Percentiles rank a stretch among this genome's conserved stretches.
Evolutionary conservation across 1,140 invertebrate species (phyloP).

Genomic region (Zaprionus lachaisei): DNA sequence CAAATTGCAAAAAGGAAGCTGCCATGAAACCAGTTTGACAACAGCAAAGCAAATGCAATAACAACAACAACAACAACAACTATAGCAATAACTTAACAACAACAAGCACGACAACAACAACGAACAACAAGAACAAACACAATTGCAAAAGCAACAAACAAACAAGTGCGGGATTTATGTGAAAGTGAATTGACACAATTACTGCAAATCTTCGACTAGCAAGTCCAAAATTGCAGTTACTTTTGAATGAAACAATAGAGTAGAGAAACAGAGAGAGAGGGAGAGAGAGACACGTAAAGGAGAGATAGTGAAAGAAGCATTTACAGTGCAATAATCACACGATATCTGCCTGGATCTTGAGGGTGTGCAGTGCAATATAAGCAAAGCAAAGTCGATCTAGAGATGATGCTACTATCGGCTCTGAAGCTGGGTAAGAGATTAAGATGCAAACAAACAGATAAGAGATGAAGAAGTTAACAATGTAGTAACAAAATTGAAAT

Average conservation of each 20-base stretch:
- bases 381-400: conserved; percentile 41
- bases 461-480: background rate
- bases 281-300: background rate
- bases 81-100: conserved; percentile 31
- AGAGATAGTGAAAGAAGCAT: background rate
- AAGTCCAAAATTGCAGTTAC: conserved; percentile 7
- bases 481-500: background rate
- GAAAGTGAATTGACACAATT: conserved; percentile 81
- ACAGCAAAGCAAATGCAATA: conserved; percentile 52
- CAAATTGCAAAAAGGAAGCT: conserved; percentile 80
- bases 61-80: conserved; percentile 22
- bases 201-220: conserved; percentile 24
- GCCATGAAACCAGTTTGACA: conserved; percentile 75
- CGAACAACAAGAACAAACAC: background rate
- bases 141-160: conserved; percentile 24
- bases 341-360: conserved; percentile 40
- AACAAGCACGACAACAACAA: conserved; percentile 13
- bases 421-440: conserved; percentile 80
- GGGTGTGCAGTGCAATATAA: conserved; percentile 17
- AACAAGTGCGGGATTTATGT: conserved; percentile 58
- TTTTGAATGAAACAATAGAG: conserved; percentile 11
- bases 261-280: conserved; percentile 15
- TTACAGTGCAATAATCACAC: conserved; percentile 26
- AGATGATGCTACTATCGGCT: conserved; percentile 84
- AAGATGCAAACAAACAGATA: background rate